Percentiles rank a stretch among this genome's conserved stretches.
phyloP scores from a whole-genome alignment of 2,888 invertebrate genomes.

The Eulithis testata region DNA sequence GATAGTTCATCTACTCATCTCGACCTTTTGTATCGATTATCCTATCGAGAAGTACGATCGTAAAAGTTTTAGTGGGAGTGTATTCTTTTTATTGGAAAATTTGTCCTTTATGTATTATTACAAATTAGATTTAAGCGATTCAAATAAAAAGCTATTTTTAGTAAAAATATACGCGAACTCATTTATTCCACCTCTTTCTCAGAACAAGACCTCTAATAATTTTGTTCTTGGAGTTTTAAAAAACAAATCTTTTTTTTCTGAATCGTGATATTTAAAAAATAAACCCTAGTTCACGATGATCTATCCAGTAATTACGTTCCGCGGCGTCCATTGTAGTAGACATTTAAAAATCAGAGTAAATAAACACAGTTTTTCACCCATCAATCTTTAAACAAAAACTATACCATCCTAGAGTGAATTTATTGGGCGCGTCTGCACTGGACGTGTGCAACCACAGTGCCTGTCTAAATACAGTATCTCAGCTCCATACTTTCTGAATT shows the following conservation, averaged over 20 bases:
- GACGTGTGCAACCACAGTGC: constrained; percentile 28
- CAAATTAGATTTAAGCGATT: no score
- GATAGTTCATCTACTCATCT: constrained; percentile 24
- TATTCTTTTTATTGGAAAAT: constrained; percentile 15
- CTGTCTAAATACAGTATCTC: constrained; percentile 10
- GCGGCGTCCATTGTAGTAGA: constrained; percentile 20
- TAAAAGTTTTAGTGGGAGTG: neutral
- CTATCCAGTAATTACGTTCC: constrained; percentile 11
- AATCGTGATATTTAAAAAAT: constrained; percentile 3
- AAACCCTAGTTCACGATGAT: neutral
- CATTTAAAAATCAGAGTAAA: constrained; percentile 36
- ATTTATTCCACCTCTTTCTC: no score
- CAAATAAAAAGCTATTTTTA: no score
- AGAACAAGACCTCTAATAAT: no score
- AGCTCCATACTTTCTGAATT: neutral
- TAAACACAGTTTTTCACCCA: constrained; percentile 40
- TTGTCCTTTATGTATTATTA: constrained; percentile 3
- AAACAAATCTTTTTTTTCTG: neutral
- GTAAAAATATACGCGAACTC: no score
- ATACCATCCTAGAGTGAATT: constrained; percentile 38
- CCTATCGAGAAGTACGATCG: constrained; percentile 12
- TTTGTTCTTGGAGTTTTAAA: no score
- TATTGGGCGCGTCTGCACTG: constrained; percentile 40
- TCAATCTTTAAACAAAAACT: constrained; percentile 42
- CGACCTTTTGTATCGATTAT: constrained; percentile 20